Evolutionary conservation across 2,888 invertebrate genomes (phyloP).

Genomic region (Tipula confusa): DNA sequence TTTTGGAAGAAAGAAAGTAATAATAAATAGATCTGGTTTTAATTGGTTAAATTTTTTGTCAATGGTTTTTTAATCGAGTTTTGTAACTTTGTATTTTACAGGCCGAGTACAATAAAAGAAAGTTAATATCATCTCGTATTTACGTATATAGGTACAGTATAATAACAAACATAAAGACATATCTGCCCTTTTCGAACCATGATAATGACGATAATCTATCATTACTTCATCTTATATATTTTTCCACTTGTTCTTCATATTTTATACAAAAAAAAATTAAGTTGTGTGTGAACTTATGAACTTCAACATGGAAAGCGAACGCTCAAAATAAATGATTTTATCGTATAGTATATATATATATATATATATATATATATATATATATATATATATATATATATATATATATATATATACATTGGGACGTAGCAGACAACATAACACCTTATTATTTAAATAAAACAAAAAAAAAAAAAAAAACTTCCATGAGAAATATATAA

Average conservation of each 20-base stretch:
- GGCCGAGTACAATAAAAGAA: too few relatives aligned
- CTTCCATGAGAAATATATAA: neutral
- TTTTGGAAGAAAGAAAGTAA: neutral
- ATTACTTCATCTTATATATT: neutral
- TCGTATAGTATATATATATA: too few relatives aligned
- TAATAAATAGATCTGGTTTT: neutral
- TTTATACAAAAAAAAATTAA: neutral
- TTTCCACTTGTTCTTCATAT: neutral
- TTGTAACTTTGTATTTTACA: too few relatives aligned
- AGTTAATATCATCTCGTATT: neutral
- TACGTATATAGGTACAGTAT: neutral
- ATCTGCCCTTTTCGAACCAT: neutral
- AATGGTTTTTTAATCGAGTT: neutral
- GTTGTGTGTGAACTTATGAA: slow-evolving; percentile 9
- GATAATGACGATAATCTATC: neutral
- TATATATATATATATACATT: too few relatives aligned
- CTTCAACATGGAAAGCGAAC: neutral
- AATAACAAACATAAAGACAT: neutral
- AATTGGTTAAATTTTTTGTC: neutral
- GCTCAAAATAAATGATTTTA: neutral
- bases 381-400: too few relatives aligned
- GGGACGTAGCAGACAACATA: neutral
- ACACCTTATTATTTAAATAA: neutral
- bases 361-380: too few relatives aligned
- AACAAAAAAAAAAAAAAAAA: neutral